Percentiles rank a stretch among this genome's conserved stretches.
Evolutionary conservation across 1,140 invertebrate species (phyloP).

Genomic region (Drusus annulatus): DNA sequence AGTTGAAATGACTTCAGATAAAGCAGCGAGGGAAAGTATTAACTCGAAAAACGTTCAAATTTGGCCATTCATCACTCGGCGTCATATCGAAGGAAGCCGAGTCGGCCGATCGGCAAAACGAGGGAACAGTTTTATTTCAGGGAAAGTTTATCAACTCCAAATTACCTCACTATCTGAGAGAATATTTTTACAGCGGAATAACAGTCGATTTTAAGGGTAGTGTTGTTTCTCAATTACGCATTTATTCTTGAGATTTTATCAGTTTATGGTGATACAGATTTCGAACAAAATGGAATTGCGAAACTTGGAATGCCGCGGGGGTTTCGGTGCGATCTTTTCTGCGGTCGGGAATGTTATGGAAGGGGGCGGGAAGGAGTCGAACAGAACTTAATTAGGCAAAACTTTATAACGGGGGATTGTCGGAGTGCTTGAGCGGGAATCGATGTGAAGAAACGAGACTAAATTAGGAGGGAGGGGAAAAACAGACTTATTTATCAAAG

Average conservation of each 20-base stretch:
- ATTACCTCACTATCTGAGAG: constrained; percentile 46
- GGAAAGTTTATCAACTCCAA: constrained; percentile 55
- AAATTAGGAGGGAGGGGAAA: constrained; percentile 26
- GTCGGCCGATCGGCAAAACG: constrained; percentile 14
- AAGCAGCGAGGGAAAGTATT: constrained; percentile 22
- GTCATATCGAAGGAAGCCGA: constrained; percentile 4
- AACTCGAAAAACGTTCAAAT: constrained; percentile 56
- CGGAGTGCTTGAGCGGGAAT: constrained; percentile 41
- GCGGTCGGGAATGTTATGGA: constrained; percentile 20
- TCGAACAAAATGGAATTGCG: constrained; percentile 51
- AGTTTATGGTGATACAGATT: constrained; percentile 57
- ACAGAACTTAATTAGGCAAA: constrained; percentile 60
- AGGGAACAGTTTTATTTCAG: constrained; percentile 26
- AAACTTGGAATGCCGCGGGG: constrained; percentile 45
- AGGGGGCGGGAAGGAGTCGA: constrained; percentile 33
- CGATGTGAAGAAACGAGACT: constrained; percentile 15
- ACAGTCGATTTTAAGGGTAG: constrained; percentile 24
- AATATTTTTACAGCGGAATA: constrained; percentile 22
- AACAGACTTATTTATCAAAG: constrained; percentile 45
- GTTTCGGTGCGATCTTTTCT: constrained; percentile 28
- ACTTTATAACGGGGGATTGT: constrained; percentile 55
- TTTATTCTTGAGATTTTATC: constrained; percentile 57
- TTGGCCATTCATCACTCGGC: constrained; percentile 55
- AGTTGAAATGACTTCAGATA: constrained; percentile 47
- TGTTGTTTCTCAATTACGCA: constrained; percentile 54